These are phyloP conservation scores for Agrilus mali DNA, from an alignment of 2,888 invertebrate genomes.

Conservation along the genomic window DNA sequence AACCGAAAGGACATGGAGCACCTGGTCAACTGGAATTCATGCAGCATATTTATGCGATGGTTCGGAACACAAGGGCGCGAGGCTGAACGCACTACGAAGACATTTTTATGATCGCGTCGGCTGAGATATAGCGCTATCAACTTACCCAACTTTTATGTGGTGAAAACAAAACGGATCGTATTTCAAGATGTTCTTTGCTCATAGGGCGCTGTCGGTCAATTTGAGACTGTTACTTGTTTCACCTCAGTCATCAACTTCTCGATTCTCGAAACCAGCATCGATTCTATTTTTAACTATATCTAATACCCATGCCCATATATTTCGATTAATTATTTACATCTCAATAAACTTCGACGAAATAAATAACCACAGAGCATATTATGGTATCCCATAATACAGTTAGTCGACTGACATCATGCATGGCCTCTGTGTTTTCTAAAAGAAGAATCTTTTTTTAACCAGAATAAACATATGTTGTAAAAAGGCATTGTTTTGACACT, in stretches of 20 bases:
- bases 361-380: too few species aligned
- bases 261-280: conserved; percentile 23
- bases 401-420: too few species aligned
- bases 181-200: conserved; percentile 24
- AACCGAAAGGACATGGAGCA: conserved; percentile 4
- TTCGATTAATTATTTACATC: too few species aligned
- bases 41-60: conserved; percentile 22
- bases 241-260: background rate
- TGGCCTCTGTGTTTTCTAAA: too few species aligned
- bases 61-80: conserved; percentile 24
- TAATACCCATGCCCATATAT: too few species aligned
- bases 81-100: conserved; percentile 25
- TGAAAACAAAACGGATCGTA: conserved; percentile 36
- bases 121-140: conserved; percentile 36
- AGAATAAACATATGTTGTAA: too few species aligned
- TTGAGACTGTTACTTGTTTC: conserved; percentile 27
- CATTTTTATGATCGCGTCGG: conserved; percentile 36
- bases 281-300: too few species aligned
- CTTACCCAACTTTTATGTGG: conserved; percentile 34
- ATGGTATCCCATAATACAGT: too few species aligned
- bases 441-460: too few species aligned
- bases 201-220: conserved; percentile 31
- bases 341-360: too few species aligned
- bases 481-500: too few species aligned
- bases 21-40: conserved; percentile 13